Conservation (phyloP, 2,113 vertebrate species). For the Sylvietta virens region DNA sequence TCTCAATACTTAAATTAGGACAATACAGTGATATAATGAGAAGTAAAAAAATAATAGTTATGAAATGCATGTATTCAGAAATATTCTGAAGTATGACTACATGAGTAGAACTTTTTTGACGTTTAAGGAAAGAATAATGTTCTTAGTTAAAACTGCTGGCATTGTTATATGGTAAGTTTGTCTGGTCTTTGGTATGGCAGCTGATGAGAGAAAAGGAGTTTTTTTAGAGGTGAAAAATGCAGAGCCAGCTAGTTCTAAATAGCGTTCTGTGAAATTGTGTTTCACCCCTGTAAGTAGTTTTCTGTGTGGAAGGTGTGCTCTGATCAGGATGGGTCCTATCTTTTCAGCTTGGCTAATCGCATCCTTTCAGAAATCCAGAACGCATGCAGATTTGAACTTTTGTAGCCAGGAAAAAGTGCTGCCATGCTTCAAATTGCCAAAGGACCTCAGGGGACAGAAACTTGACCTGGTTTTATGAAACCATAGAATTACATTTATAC, state of each 20-base stretch:
- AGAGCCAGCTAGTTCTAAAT: not conserved
- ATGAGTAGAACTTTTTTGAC: not conserved
- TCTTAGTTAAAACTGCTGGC: not conserved
- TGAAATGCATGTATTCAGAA: not conserved
- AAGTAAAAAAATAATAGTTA: not conserved
- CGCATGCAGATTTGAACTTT: slow-evolving; percentile 70
- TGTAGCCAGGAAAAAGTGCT: slow-evolving; percentile 68
- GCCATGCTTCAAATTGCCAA: slow-evolving; percentile 74
- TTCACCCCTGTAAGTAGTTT: not conserved
- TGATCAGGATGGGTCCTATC: slow-evolving; percentile 5
- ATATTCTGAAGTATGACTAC: not conserved
- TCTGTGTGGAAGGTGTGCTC: slow-evolving; percentile 2
- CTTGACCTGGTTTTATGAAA: slow-evolving; percentile 83
- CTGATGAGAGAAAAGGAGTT: not conserved
- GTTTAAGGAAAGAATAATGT: not conserved
- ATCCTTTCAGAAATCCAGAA: slow-evolving; percentile 47
- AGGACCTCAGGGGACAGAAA: slow-evolving; percentile 74
- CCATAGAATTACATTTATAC: slow-evolving; percentile 83
- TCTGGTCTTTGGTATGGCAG: not conserved
- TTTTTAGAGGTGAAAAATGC: not conserved
- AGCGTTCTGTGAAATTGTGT: not conserved
- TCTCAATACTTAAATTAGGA: not conserved
- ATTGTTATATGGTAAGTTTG: not conserved
- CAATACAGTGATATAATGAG: not conserved
- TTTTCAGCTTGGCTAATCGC: not conserved